phyloP scores from a whole-genome alignment of 2,113 vertebrate species.

The Prolemur simus region DNA sequence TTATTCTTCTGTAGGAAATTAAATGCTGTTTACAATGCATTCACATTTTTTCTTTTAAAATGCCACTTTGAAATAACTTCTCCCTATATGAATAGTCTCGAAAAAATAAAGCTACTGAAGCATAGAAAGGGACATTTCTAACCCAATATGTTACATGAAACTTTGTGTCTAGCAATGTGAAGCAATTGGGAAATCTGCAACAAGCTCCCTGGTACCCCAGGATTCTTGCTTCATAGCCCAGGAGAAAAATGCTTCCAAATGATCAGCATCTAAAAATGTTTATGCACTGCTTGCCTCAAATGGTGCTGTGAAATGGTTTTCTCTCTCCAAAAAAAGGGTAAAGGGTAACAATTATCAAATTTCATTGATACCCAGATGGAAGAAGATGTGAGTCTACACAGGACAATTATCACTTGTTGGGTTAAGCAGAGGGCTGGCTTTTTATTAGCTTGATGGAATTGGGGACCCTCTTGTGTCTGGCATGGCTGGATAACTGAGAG shows the following conservation, averaged over 20 bases:
- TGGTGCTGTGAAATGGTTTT: neutral
- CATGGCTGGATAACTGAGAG: neutral
- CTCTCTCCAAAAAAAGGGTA: neutral
- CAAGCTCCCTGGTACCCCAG: neutral
- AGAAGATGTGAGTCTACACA: neutral
- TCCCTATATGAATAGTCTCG: neutral
- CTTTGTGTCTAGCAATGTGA: neutral
- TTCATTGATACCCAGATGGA: neutral
- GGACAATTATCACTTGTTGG: neutral
- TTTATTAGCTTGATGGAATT: neutral
- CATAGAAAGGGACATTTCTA: neutral
- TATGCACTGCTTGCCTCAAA: neutral
- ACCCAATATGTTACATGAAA: neutral
- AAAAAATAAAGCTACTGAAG: neutral
- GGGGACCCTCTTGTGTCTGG: neutral
- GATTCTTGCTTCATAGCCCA: neutral
- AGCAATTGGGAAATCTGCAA: neutral
- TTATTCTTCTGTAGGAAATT: constrained; percentile 38
- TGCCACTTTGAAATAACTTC: constrained; percentile 8
- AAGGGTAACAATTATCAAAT: neutral
- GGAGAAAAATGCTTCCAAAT: neutral
- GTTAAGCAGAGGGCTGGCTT: neutral
- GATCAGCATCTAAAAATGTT: neutral
- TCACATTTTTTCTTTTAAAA: constrained; percentile 10
- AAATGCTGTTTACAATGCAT: constrained; percentile 28